phyloP scores from a whole-genome alignment of 2,888 invertebrate species.

The Ophioninae sp. region DNA sequence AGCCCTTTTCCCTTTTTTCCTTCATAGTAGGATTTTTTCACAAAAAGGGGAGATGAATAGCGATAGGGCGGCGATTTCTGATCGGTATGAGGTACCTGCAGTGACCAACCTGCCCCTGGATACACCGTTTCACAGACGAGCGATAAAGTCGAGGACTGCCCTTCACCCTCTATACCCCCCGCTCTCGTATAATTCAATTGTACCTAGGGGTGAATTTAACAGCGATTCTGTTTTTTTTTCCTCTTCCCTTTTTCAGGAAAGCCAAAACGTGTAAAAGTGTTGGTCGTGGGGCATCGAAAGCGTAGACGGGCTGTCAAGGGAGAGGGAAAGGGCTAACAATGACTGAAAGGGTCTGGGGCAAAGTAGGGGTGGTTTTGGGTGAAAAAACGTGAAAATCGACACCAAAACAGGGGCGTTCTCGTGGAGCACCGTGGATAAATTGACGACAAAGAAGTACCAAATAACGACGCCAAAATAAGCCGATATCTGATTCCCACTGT shows the following conservation, averaged over 20 bases:
- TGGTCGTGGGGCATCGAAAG: conserved; percentile 73
- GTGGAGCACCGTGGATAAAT: conserved; percentile 75
- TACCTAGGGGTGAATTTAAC: conserved; percentile 52
- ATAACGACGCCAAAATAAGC: conserved; percentile 75
- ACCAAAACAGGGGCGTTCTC: conserved; percentile 77
- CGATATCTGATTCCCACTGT: conserved; percentile 76
- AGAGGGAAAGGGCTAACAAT: conserved; percentile 69
- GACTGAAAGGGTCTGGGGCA: conserved; percentile 57
- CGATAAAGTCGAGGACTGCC: conserved; percentile 71
- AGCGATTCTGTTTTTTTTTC: conserved; percentile 61
- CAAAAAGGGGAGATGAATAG: conserved; percentile 60
- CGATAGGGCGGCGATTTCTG: conserved; percentile 45
- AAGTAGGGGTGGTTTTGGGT: conserved; percentile 78
- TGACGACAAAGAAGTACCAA: conserved; percentile 77
- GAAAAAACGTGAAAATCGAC: conserved; percentile 81
- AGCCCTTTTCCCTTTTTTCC: conserved; percentile 28
- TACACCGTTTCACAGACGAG: conserved; percentile 52
- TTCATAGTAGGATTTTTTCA: conserved; percentile 42
- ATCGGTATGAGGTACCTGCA: conserved; percentile 73
- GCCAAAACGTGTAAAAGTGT: conserved; percentile 57
- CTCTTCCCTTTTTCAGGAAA: conserved; percentile 62
- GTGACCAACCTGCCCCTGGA: conserved; percentile 77
- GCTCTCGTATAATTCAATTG: conserved; percentile 48
- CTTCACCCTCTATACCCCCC: conserved; percentile 51
- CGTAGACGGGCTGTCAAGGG: conserved; percentile 72